phyloP scores from a whole-genome alignment of 2,113 vertebrate genomes.

The Rhinichthys klamathensis region DNA sequence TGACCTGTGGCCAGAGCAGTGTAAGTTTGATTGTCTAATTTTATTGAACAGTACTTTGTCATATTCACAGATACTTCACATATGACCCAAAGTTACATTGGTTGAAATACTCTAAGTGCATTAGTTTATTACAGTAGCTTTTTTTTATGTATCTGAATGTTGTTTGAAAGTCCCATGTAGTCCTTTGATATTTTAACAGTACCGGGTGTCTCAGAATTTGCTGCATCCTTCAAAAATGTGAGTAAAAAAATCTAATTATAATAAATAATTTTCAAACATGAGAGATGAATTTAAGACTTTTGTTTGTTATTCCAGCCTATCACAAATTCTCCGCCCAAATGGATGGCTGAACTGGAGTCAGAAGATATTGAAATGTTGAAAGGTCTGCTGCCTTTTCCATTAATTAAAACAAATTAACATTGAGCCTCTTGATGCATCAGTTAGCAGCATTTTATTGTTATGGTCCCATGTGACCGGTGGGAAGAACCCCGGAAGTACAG shows the following conservation, averaged over 20 bases:
- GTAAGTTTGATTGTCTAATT: slow-evolving; percentile 75
- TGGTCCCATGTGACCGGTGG: neutral
- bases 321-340: slow-evolving; percentile 93
- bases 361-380: slow-evolving; percentile 99
- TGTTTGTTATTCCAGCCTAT: slow-evolving; percentile 81
- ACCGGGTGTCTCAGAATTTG: slow-evolving; percentile 97
- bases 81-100: neutral
- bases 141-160: neutral
- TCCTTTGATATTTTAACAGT: slow-evolving; percentile 74
- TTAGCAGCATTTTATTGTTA: neutral
- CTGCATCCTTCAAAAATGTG: slow-evolving; percentile 97
- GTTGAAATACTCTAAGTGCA: neutral
- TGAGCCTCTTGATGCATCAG: neutral
- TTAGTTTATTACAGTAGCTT: neutral
- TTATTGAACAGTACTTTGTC: neutral
- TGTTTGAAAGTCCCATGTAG: neutral
- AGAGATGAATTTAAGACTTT: neutral
- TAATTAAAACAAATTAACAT: neutral
- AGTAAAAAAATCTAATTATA: slow-evolving; percentile 65
- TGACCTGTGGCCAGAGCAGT: slow-evolving; percentile 95
- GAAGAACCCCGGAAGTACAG: too few species aligned
- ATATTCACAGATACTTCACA: neutral
- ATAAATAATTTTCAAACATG: slow-evolving; percentile 1
- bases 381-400: slow-evolving; percentile 73
- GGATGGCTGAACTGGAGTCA: slow-evolving; percentile 98